phyloP scores from a whole-genome alignment of 2,888 invertebrate species.

The Macrophya alboannulata region DNA sequence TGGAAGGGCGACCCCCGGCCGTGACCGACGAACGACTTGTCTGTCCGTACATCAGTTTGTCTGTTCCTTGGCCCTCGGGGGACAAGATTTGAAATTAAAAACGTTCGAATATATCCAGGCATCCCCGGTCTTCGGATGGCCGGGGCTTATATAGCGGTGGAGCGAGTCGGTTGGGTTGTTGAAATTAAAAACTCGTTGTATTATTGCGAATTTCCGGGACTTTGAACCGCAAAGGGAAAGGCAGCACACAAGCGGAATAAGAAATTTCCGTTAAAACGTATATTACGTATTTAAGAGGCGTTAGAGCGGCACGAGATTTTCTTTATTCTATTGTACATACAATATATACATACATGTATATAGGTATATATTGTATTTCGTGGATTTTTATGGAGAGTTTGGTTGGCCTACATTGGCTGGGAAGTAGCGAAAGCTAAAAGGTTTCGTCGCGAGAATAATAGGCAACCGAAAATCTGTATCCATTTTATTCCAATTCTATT shows the following conservation, averaged over 20 bases:
- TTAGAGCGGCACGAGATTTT: not conserved
- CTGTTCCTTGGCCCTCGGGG: not conserved
- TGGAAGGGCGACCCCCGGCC: constrained; percentile 40
- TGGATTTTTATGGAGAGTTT: constrained; percentile 21
- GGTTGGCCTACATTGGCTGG: constrained; percentile 39
- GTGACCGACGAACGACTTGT: constrained; percentile 43
- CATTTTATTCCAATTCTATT: constrained; percentile 56
- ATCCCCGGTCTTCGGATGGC: constrained; percentile 41
- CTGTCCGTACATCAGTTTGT: constrained; percentile 29
- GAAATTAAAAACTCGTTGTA: constrained; percentile 20
- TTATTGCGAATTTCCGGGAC: constrained; percentile 40
- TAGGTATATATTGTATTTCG: constrained; percentile 3
- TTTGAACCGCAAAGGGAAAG: constrained; percentile 26
- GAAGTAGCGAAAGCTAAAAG: constrained; percentile 43
- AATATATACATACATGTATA: not conserved
- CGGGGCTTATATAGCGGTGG: not conserved
- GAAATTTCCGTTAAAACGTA: constrained; percentile 43
- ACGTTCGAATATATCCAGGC: constrained; percentile 37
- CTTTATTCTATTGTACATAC: not conserved
- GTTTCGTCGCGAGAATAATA: constrained; percentile 51
- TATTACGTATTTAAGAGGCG: constrained; percentile 23
- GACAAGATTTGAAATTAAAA: constrained; percentile 35
- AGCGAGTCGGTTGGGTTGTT: not conserved
- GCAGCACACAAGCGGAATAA: constrained; percentile 18
- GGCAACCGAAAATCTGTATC: constrained; percentile 52